Evolutionary conservation across 2,797 vertebrate genomes (phyloP), one percentile per base, ranked within the genome.

Genomic region (Anomalospiza imberbis): DNA sequence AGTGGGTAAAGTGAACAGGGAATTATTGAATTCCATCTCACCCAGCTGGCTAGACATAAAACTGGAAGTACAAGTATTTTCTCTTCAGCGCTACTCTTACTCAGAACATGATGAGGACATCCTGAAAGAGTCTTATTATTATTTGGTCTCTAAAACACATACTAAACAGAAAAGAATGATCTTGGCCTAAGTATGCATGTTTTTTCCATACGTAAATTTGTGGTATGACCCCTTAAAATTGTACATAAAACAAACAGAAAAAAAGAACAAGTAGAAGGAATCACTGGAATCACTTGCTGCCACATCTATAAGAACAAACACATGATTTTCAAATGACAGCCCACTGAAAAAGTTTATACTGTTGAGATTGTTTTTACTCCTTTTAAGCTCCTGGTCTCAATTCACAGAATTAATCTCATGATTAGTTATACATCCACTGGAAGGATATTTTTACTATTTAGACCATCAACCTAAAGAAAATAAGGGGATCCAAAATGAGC

Each of bases 161-260:
- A 13, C 6, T 24, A 45, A 51, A 44, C 1, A 57, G 17, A 19
- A 34, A 6, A 67, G 6, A 25, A 34, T 61, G 25, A 42, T 47
- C 14, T 36, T 84, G 6, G 13, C 14, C 26, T 73, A 80, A 38
- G 3, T 26, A 17, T 0, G 0, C 45, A 10, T 3, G 0, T 32
- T 61, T 82, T 8, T 6, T 55, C 7, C 50, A n/a, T 28, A 6
- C 3, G 1, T 17, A 50, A 34, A 72, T 62, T 18, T 24, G 7
- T 34, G 3, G 4, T 70, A 32, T 16, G 17, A 22, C 3, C 2
- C 5, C 13, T 54, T 24, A 70, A 65, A 76, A 54, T 3, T 12
- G 3, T 12, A 24, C 6, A 10, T 36, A 31, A 74, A 58, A 18
- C 3, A 0, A 55, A n/a, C n/a, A n/a, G n/a, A 50, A 38, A 53